These are phyloP conservation scores for Megaustenia siamemsis DNA, from an alignment of 2,888 invertebrate genomes.

Conservation along the genomic window DNA sequence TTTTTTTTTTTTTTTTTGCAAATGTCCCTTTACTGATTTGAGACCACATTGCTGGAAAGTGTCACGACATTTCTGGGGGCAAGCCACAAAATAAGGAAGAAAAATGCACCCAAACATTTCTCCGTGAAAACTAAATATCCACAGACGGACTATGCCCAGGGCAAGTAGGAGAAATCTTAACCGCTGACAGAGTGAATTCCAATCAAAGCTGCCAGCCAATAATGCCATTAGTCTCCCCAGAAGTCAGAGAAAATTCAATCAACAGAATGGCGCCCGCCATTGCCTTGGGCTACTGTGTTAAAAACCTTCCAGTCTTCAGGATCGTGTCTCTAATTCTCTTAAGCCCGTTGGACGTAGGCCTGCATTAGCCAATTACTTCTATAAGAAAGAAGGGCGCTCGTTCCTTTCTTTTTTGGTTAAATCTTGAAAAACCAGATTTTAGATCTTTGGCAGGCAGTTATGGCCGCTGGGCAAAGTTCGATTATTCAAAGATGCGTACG, in stretches of 20 bases:
- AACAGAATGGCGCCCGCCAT: slow-evolving; percentile 15
- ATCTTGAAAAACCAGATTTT: slow-evolving; percentile 13
- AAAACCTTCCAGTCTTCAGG: slow-evolving; percentile 7
- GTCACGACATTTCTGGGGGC: too few relatives aligned
- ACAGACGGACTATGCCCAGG: slow-evolving; percentile 6
- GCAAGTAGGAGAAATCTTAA: slow-evolving; percentile 27
- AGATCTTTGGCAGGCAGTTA: background rate
- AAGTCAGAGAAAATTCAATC: slow-evolving; percentile 53
- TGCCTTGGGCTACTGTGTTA: slow-evolving; percentile 27
- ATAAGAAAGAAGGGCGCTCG: background rate
- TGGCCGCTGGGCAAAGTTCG: slow-evolving; percentile 14
- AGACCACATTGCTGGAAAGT: too few relatives aligned
- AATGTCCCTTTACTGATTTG: too few relatives aligned
- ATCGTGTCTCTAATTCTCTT: slow-evolving; percentile 43
- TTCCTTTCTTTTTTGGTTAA: slow-evolving; percentile 2
- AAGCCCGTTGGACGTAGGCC: slow-evolving; percentile 40
- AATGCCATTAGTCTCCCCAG: slow-evolving; percentile 49
- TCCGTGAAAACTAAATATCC: background rate
- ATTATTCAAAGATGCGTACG: background rate
- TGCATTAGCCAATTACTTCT: slow-evolving; percentile 52
- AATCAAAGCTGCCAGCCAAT: slow-evolving; percentile 52
- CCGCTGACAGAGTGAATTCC: slow-evolving; percentile 54
- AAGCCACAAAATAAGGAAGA: background rate
- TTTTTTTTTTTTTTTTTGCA: too few relatives aligned
- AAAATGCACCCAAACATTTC: background rate